phyloP scores from a whole-genome alignment of 2,888 invertebrate species.

The Hedya salicella region DNA sequence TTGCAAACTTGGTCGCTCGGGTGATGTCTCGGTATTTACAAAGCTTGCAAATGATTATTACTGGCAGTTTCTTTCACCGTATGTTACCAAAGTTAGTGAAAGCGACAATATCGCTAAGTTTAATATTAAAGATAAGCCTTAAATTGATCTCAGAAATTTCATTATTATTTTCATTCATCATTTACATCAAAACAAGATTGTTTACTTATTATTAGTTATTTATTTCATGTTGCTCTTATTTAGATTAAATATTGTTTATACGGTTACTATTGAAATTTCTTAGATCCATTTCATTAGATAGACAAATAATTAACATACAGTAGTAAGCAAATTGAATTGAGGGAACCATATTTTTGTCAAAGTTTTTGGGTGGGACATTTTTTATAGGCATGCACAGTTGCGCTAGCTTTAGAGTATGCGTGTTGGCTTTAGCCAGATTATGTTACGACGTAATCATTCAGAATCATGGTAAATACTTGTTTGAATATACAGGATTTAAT shows the following conservation, averaged over 20 bases:
- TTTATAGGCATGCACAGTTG: constrained; percentile 64
- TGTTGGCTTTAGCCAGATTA: constrained; percentile 32
- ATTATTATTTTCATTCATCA: constrained; percentile 4
- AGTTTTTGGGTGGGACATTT: constrained; percentile 57
- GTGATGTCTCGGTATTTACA: too few species aligned
- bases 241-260: neutral
- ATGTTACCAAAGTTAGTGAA: constrained; percentile 50
- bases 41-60: neutral
- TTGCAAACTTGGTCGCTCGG: too few species aligned
- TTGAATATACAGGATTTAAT: neutral
- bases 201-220: neutral
- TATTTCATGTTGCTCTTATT: neutral
- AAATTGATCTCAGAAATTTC: constrained; percentile 51
- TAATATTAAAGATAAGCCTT: constrained; percentile 54
- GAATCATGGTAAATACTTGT: neutral
- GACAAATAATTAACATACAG: constrained; percentile 66
- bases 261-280: constrained; percentile 51
- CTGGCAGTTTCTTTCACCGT: neutral
- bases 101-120: constrained; percentile 78
- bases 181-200: neutral
- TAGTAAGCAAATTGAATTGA: constrained; percentile 67
- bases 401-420: constrained; percentile 60
- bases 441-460: neutral
- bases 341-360: constrained; percentile 77
- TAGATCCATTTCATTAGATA: constrained; percentile 66